phyloP scores from a whole-genome alignment of 2,113 vertebrate species.

The Paraplagusia blochii region DNA sequence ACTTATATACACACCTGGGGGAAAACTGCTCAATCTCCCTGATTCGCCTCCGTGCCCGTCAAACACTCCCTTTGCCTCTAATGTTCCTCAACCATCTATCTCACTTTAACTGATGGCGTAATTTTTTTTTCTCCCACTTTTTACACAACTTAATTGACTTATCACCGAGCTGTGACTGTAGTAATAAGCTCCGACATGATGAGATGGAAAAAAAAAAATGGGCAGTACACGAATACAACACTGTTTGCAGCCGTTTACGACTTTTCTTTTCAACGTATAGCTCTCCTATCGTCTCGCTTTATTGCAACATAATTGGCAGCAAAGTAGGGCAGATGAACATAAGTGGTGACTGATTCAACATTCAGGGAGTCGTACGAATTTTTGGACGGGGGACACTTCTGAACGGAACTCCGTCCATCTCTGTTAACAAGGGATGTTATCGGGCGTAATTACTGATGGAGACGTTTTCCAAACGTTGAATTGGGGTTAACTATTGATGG shows the following conservation, averaged over 20 bases:
- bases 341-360: background rate
- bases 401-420: no score
- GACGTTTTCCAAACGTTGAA: no score
- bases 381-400: no score
- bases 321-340: constrained; percentile 14
- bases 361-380: no score
- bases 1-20: constrained; percentile 70
- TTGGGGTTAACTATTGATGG: no score
- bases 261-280: constrained; percentile 5
- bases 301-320: constrained; percentile 10
- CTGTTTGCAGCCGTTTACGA: constrained; percentile 6
- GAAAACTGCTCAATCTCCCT: constrained; percentile 62
- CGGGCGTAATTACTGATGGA: no score
- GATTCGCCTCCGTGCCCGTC: constrained; percentile 56
- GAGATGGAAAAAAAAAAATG: constrained; percentile 36
- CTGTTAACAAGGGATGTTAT: no score
- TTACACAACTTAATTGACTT: constrained; percentile 62
- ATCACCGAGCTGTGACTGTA: constrained; percentile 45
- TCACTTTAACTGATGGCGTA: background rate
- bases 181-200: constrained; percentile 44
- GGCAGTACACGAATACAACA: constrained; percentile 20
- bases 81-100: background rate
- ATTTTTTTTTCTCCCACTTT: constrained; percentile 4
- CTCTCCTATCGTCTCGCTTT: no score
- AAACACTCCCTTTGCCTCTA: constrained; percentile 27